Evolutionary conservation across 2,888 invertebrate genomes (phyloP).

Genomic region (Chrysopilus asiliformis): DNA sequence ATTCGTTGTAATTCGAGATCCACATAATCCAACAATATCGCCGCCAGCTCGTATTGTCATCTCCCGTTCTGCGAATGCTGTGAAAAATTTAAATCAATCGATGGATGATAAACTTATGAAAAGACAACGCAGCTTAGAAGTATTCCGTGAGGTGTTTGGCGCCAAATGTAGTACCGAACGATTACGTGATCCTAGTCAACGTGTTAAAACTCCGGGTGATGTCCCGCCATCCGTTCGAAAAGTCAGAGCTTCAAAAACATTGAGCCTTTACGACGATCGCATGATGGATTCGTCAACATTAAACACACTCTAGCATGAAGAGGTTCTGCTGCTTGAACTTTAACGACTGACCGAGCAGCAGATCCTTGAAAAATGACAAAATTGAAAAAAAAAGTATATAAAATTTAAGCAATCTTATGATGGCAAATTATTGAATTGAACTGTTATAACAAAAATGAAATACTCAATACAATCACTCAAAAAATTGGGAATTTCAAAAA

Average conservation of each 20-base stretch:
- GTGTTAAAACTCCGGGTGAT: conserved; percentile 72
- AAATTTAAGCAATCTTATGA: no score
- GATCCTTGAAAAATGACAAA: no score
- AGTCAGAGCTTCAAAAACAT: conserved; percentile 55
- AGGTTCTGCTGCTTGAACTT: conserved; percentile 37
- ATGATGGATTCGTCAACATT: conserved; percentile 52
- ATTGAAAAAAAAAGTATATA: no score
- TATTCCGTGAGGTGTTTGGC: conserved; percentile 61
- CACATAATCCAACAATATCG: no score
- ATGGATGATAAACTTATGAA: conserved; percentile 26
- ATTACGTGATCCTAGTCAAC: conserved; percentile 58
- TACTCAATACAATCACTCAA: no score
- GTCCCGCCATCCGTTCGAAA: conserved; percentile 63
- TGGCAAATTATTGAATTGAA: no score
- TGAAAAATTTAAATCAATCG: conserved; percentile 25
- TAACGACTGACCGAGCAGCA: no score
- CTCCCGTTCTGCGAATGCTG: conserved; percentile 20
- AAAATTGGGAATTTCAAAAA: no score
- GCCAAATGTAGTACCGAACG: conserved; percentile 48
- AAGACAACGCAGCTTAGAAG: conserved; percentile 58
- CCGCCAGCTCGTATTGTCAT: conserved; percentile 26
- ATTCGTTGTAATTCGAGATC: conserved; percentile 20
- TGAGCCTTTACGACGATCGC: conserved; percentile 78
- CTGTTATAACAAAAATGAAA: no score
- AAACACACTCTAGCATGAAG: conserved; percentile 37